Conservation (phyloP, 2,888 invertebrate species). For the Callimorpha dominula region DNA sequence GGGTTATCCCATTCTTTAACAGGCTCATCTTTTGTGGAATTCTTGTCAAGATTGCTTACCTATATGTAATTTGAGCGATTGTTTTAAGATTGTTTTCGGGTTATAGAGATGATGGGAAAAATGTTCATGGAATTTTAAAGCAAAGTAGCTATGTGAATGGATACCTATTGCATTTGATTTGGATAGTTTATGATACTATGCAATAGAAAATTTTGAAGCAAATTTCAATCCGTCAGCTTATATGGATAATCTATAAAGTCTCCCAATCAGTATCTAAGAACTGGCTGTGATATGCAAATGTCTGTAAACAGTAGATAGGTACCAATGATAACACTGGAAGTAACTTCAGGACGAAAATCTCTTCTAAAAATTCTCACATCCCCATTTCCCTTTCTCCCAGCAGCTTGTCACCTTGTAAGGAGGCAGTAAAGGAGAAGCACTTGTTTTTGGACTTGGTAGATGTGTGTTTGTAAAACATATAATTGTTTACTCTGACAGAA, state of each 20-base stretch:
- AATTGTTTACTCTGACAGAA: not conserved
- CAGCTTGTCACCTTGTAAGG: not conserved
- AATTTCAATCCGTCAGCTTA: no score
- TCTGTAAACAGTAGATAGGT: not conserved
- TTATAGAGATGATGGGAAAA: conserved; percentile 43
- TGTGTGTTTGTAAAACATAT: not conserved
- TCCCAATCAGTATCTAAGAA: not conserved
- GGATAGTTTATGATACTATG: not conserved
- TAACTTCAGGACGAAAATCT: not conserved
- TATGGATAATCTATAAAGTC: not conserved
- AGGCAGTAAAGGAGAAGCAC: no score
- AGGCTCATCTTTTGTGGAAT: conserved; percentile 73
- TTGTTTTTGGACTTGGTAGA: not conserved
- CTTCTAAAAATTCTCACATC: not conserved
- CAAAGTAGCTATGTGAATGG: conserved; percentile 8
- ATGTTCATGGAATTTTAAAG: conserved; percentile 31
- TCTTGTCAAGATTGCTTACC: conserved; percentile 68
- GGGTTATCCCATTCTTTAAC: conserved; percentile 53
- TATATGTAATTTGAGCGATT: conserved; percentile 70
- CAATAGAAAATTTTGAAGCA: not conserved
- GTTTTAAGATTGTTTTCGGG: conserved; percentile 58
- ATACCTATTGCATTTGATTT: conserved; percentile 5
- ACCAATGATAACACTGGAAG: not conserved
- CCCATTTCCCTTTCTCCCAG: not conserved
- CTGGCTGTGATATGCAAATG: not conserved